phyloP scores from a whole-genome alignment of 2,797 vertebrate genomes.

The Sphenodon punctatus region DNA sequence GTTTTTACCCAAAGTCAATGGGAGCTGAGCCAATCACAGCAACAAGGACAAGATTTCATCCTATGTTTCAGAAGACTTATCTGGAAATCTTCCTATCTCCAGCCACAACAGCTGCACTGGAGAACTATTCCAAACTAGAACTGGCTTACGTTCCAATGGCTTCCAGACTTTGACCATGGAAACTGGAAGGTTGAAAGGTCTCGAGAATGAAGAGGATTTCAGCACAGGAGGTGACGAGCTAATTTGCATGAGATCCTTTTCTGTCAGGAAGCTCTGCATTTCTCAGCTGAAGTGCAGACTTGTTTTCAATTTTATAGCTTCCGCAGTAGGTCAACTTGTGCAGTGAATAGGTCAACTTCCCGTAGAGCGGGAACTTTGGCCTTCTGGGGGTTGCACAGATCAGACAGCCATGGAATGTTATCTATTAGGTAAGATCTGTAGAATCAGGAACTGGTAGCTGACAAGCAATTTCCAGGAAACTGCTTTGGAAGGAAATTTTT shows the following conservation, averaged over 20 bases:
- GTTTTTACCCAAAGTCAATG: too few relatives aligned
- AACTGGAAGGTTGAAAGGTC: constrained; percentile 1
- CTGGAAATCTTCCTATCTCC: not conserved
- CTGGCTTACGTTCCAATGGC: not conserved
- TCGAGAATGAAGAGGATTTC: rapidly evolving
- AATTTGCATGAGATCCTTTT: not conserved
- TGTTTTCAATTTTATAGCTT: constrained; percentile 2
- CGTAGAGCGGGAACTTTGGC: not conserved
- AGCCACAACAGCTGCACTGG: not conserved
- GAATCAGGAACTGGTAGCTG: rapidly evolving
- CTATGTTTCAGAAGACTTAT: not conserved
- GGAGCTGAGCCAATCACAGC: too few relatives aligned
- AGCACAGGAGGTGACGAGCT: rapidly evolving
- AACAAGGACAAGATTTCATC: too few relatives aligned
- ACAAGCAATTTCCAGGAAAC: rapidly evolving
- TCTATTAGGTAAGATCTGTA: not conserved
- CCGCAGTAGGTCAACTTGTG: not conserved
- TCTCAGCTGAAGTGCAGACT: not conserved
- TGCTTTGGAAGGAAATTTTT: rapidly evolving
- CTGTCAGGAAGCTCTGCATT: not conserved
- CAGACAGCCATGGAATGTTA: not conserved
- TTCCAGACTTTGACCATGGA: not conserved
- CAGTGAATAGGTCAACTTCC: not conserved
- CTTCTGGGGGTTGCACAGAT: not conserved
- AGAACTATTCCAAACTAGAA: not conserved